Conservation (phyloP, 1,140 invertebrate species). For the Araneus ventricosus region DNA sequence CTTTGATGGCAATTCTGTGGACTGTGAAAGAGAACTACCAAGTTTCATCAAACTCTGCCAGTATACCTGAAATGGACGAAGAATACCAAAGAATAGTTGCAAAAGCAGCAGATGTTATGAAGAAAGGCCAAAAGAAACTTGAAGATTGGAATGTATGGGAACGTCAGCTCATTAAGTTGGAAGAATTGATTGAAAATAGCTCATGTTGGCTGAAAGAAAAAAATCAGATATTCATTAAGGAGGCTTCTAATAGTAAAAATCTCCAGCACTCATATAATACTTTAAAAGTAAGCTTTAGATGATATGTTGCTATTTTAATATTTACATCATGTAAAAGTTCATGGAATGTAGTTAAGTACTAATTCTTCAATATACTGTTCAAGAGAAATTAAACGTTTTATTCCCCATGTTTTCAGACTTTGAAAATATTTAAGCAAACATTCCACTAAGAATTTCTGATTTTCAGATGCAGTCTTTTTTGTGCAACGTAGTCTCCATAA, state of each 20-base stretch:
- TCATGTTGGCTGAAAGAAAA: neutral
- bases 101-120: neutral
- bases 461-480: no score
- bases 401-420: no score
- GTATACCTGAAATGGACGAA: neutral
- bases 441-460: no score
- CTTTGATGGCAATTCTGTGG: neutral
- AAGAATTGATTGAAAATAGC: neutral
- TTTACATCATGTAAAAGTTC: no score
- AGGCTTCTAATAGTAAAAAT: neutral
- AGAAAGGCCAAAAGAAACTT: constrained; percentile 23
- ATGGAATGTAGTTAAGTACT: no score
- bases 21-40: constrained; percentile 12
- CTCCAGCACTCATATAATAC: neutral
- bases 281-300: neutral
- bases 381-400: no score
- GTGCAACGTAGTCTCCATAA: no score
- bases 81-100: neutral
- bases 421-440: no score
- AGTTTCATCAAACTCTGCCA: neutral
- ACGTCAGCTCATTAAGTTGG: neutral
- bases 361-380: no score
- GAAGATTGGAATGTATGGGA: neutral
- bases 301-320: no score
- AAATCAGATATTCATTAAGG: neutral